Percentiles rank a stretch among this genome's conserved stretches.
Evolutionary conservation across 2,113 vertebrate genomes (phyloP).

Genomic region (Nycticorax nycticorax): DNA sequence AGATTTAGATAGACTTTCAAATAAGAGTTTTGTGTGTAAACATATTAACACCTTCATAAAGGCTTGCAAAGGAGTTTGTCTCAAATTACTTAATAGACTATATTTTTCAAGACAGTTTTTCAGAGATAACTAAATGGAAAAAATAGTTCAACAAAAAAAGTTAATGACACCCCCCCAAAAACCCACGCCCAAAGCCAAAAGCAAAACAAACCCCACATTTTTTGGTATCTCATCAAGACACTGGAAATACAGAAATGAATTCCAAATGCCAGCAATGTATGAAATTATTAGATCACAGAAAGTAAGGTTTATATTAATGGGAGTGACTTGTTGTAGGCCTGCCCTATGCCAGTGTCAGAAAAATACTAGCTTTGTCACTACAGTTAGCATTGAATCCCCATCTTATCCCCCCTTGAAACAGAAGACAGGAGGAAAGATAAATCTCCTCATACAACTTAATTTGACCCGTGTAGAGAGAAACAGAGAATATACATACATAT

Average conservation of each 20-base stretch:
- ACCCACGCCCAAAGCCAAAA: accelerated
- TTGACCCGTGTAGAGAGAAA: neutral
- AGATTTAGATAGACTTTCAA: neutral
- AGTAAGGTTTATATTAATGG: too few species aligned
- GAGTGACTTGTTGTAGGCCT: neutral
- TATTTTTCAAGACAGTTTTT: neutral
- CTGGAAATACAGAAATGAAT: neutral
- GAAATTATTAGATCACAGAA: neutral
- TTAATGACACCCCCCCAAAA: too few species aligned
- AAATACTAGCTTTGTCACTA: neutral
- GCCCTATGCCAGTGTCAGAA: neutral
- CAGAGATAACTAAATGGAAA: neutral
- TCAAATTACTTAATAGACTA: neutral
- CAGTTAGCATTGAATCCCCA: neutral
- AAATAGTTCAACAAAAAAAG: neutral
- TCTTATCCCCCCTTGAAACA: neutral
- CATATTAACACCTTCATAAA: neutral
- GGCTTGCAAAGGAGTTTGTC: neutral
- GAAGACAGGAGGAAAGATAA: neutral
- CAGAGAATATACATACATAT: neutral
- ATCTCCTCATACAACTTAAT: neutral
- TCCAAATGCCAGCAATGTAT: neutral
- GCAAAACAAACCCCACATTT: neutral
- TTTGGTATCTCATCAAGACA: neutral
- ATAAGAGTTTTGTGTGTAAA: neutral